Conservation (phyloP, 2,888 invertebrate genomes). For the Euzophera pinguis region DNA sequence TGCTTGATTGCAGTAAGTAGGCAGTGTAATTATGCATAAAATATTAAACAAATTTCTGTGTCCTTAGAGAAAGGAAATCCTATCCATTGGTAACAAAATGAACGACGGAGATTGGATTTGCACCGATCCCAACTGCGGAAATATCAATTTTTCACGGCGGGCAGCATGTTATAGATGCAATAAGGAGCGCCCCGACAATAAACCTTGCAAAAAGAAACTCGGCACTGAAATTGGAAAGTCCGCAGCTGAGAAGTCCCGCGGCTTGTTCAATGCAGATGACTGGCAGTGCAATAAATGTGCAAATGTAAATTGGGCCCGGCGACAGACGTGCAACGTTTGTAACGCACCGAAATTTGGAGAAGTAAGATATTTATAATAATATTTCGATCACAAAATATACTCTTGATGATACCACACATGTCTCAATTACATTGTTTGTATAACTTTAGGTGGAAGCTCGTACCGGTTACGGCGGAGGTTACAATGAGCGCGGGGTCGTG, state of each 20-base stretch:
- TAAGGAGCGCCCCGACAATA: slow-evolving; percentile 80
- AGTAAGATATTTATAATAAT: slow-evolving; percentile 77
- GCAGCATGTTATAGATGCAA: slow-evolving; percentile 95
- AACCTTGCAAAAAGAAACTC: slow-evolving; percentile 85
- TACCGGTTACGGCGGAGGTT: slow-evolving; percentile 92
- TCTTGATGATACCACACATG: not conserved
- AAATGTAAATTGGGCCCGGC: slow-evolving; percentile 99
- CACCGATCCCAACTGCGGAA: slow-evolving; percentile 87
- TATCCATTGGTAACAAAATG: slow-evolving; percentile 55
- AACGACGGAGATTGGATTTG: slow-evolving; percentile 84
- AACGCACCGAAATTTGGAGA: slow-evolving; percentile 98
- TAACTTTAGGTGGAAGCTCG: slow-evolving; percentile 82
- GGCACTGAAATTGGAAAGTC: slow-evolving; percentile 99
- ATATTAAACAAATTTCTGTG: not conserved
- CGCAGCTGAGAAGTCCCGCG: slow-evolving; percentile 98
- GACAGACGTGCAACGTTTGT: slow-evolving; percentile 98
- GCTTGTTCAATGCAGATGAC: slow-evolving; percentile 97
- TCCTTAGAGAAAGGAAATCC: slow-evolving; percentile 27
- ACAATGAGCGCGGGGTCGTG: slow-evolving; percentile 97
- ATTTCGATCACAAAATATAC: no score
- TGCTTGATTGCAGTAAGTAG: slow-evolving; percentile 1
- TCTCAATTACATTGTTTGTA: not conserved
- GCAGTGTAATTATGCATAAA: not conserved
- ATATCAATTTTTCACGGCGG: slow-evolving; percentile 96
- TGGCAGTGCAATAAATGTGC: slow-evolving; percentile 99